Conservation (phyloP, 2,888 invertebrate species). For the Nudaria mundana region DNA sequence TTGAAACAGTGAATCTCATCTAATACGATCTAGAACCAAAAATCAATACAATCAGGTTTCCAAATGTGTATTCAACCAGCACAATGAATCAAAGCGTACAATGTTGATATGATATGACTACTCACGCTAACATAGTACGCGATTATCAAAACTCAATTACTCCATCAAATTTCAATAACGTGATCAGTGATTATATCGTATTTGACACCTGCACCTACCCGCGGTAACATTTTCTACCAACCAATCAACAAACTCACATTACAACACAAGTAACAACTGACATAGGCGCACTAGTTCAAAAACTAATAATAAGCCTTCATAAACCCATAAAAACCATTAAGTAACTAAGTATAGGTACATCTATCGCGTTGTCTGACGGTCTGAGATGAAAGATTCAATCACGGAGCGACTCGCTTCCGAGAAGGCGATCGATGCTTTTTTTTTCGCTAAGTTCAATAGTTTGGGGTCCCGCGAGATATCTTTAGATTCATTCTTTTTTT, state of each 20-base stretch:
- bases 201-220: slow-evolving; percentile 2
- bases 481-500: slow-evolving; percentile 15
- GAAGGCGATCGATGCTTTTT: slow-evolving; percentile 51
- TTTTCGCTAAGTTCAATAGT: slow-evolving; percentile 53
- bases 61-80: background rate
- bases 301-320: slow-evolving; percentile 49
- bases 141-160: slow-evolving; percentile 10
- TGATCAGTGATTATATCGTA: slow-evolving; percentile 2
- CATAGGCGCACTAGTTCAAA: slow-evolving; percentile 26
- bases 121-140: slow-evolving; percentile 2
- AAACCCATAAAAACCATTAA: slow-evolving; percentile 49
- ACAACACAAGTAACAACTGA: slow-evolving; percentile 5
- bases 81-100: background rate
- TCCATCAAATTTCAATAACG: slow-evolving; percentile 10
- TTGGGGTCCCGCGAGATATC: slow-evolving; percentile 42
- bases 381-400: slow-evolving; percentile 72
- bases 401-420: slow-evolving; percentile 62
- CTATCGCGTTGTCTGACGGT: slow-evolving; percentile 46
- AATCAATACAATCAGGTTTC: background rate
- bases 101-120: slow-evolving; percentile 8
- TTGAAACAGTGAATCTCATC: no score
- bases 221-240: slow-evolving; percentile 5
- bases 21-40: no score
- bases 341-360: slow-evolving; percentile 40
- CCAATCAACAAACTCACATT: slow-evolving; percentile 12